Evolutionary conservation across 2,113 vertebrate genomes (phyloP).

Genomic region (Lasiurus cinereus): DNA sequence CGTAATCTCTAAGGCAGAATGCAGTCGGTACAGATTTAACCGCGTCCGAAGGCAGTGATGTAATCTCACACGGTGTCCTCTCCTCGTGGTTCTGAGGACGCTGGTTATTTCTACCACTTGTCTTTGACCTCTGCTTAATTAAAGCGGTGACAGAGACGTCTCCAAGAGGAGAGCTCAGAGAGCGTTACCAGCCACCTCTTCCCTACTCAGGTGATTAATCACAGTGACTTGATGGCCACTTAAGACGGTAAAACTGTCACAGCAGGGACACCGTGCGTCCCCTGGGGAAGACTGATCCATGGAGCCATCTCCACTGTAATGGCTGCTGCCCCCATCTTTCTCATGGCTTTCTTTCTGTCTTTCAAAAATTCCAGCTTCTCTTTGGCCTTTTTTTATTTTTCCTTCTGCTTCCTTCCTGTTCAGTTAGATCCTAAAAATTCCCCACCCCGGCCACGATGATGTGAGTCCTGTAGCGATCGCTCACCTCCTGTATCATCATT

Average conservation of each 20-base stretch:
- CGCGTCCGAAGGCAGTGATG: not conserved
- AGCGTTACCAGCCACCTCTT: conserved; percentile 6
- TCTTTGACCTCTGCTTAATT: conserved; percentile 71
- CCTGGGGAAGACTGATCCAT: not conserved
- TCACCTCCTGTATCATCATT: not conserved
- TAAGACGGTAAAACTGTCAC: conserved; percentile 64
- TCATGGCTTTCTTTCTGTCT: not conserved
- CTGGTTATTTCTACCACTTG: not conserved
- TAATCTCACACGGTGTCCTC: not conserved
- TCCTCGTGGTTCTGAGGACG: not conserved
- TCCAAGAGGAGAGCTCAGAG: conserved; percentile 31
- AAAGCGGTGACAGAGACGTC: conserved; percentile 57
- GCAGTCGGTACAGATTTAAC: not conserved
- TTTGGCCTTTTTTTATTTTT: conserved; percentile 13
- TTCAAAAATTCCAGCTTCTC: conserved; percentile 30
- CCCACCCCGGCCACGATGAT: not conserved
- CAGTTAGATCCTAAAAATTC: not conserved
- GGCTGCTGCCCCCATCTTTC: not conserved
- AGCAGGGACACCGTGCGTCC: not conserved
- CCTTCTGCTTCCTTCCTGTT: not conserved
- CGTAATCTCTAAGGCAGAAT: conserved; percentile 12
- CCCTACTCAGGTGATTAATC: conserved; percentile 37
- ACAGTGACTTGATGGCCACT: conserved; percentile 27
- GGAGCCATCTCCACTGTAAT: not conserved
- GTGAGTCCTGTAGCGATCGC: not conserved